Base-by-base conservation (phyloP, 2,113 vertebrate genomes). In the Pogona vitticeps region DNA sequence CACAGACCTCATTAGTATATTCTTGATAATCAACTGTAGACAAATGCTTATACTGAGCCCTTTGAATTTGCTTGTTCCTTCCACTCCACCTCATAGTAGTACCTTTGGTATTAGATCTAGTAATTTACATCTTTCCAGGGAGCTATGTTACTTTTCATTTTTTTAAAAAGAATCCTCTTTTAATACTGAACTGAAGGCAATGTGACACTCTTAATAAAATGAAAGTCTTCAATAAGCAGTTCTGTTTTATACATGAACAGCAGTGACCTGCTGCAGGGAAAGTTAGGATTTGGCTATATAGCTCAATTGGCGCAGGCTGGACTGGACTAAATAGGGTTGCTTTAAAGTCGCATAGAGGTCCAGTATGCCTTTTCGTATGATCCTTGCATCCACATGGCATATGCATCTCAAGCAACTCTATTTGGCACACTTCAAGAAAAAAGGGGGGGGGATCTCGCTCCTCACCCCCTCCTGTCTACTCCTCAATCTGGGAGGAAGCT, bases 21-120 rank as follows among this genome's bases (percentile, higher is more conserved):
- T 88, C 92, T 71, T 89, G 40, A 56, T 86, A 79, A 88, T 90
- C 89, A 89, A 0, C 73, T 86, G 80, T 83, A 63, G 6, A 72
- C 61, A 81, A 59, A 59, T 86, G 76, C 65, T 86, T 36, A 52
- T 84, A n/a, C 38, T 90, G 75, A 87, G 81, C 82, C 83, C 61
- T 40, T 82, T 58, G 33, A 9, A 68, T 87, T 79, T 91, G 86
- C 72, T 90, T 86, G 88, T 71, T 81, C 84, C 92, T 88, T 76
- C 73, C 17, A 26, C 12, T 38, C 28, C 28, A n/a, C 63, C 80
- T 78, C 85, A 56, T 88, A 72, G 86, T 78, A 71, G 18, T 72
- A 52, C 46, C 10, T 76, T 76, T 42, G 38, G 61, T 73, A 38
- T 52, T 59, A 20, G 70, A 61, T 72, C 46, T 73, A 18, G 73